Conservation (phyloP, 1,140 invertebrate species). For the Homarus americanus region DNA sequence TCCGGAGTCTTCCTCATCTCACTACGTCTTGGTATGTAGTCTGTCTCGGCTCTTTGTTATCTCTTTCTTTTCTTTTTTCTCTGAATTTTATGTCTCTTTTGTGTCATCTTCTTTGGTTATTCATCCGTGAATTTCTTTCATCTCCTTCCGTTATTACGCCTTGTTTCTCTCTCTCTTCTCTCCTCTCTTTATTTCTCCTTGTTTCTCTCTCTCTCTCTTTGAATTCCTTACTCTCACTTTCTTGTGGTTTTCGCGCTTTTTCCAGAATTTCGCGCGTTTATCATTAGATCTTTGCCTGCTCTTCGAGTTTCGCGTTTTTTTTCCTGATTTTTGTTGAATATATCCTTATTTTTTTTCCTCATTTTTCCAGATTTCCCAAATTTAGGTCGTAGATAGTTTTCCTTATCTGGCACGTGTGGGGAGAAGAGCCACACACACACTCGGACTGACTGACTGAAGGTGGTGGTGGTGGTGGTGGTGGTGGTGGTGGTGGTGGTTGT, state of each 20-base stretch:
- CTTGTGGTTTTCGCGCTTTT: background rate
- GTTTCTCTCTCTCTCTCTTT: no score
- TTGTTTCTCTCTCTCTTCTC: no score
- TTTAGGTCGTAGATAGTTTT: no score
- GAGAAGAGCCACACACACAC: background rate
- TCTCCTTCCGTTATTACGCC: background rate
- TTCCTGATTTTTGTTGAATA: no score
- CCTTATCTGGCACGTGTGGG: no score
- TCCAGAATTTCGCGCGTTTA: no score
- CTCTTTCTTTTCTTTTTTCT: background rate
- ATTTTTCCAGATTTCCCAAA: no score
- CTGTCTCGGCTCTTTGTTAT: no score
- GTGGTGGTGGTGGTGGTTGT: background rate
- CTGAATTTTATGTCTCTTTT: background rate
- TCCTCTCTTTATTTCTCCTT: no score
- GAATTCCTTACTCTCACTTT: background rate
- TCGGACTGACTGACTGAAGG: background rate
- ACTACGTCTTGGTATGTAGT: background rate
- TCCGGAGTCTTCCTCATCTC: background rate
- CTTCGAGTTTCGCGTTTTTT: no score
- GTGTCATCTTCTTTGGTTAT: background rate
- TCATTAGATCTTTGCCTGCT: no score
- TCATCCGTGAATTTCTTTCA: background rate
- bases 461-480: constrained; percentile 12
- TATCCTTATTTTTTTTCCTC: no score